Evolutionary conservation across 2,113 vertebrate genomes (phyloP).

Genomic region (Mobula hypostoma): DNA sequence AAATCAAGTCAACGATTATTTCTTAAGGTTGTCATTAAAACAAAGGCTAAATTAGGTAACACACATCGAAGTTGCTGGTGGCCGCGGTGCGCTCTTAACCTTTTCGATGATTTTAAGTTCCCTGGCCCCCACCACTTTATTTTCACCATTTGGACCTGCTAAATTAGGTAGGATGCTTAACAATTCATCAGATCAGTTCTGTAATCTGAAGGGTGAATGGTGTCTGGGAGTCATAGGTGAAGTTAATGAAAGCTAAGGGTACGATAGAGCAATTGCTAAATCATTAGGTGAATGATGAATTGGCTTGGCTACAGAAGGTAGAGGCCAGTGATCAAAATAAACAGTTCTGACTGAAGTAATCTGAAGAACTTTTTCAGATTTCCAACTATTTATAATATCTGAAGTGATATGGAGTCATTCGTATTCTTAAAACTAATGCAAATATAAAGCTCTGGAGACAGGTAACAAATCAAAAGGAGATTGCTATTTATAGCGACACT

Average conservation of each 20-base stretch:
- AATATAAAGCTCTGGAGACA: not conserved
- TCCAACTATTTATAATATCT: not conserved
- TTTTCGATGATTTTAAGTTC: no score
- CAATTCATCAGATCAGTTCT: not conserved
- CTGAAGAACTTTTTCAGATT: not conserved
- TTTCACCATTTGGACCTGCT: not conserved
- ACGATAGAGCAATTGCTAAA: not conserved
- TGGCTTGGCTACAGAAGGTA: not conserved
- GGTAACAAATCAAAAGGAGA: constrained; percentile 10
- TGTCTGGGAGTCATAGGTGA: not conserved
- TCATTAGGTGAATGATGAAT: not conserved
- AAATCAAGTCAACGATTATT: not conserved
- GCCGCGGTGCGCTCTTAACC: no score
- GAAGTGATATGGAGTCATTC: not conserved
- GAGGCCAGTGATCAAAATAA: not conserved
- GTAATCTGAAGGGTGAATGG: not conserved
- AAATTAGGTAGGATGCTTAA: not conserved
- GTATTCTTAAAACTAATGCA: not conserved
- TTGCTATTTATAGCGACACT: not conserved
- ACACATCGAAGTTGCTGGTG: no score
- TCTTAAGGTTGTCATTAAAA: not conserved
- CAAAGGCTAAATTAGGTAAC: not conserved
- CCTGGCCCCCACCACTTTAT: no score
- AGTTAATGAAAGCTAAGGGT: not conserved
- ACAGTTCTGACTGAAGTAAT: not conserved